Evolutionary conservation across 2,888 invertebrate species (phyloP), one percentile per base, ranked within the genome.

Genomic region (Eupithecia abbreviata): DNA sequence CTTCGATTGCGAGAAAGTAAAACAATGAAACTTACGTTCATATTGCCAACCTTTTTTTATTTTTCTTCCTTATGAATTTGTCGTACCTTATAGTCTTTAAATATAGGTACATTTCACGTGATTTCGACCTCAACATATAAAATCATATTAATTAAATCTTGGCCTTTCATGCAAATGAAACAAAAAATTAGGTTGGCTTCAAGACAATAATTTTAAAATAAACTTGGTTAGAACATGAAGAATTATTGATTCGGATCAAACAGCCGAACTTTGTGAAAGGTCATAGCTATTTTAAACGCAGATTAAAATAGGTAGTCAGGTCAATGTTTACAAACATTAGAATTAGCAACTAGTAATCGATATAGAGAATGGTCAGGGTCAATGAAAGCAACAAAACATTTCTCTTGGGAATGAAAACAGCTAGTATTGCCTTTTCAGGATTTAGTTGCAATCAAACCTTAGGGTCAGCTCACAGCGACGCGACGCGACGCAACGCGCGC

Each of bases 311-410:
- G 68, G 18, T 68, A 43, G 18, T 30, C 62, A 62, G 67, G 67
- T 68, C 69, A 69, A 47, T 69, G 69, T 47, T 83, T 77, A 83
- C 77, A 87, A 86, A 87, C 84, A 65, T 75, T 73, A 82, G 82
- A 80, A 84, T 80, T 85, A 83, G 81, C 83, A 73, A 70, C 76
- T 72, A 82, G 83, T 80, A 84, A 83, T 80, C 82, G 84, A 84
- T 83, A 74, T 77, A 71, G 6, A 47, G 47, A 49, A 4, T 12
- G 69, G 45, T 69, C 69, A 69, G 12, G 69, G 69, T 69, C 69
- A 69, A 49, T 10, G 12, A 5, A 47, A 68, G 47, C 43, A n/a
- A 45, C n/a, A 68, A 68, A 68, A 18, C 12, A 47, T 18, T 45
- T 30, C 18, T 47, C 2, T 45, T 12, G 4, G 12, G 69, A 69